Percentiles rank a stretch among this genome's conserved stretches.
Evolutionary conservation across 2,888 invertebrate species (phyloP).

Genomic region (Unio delphinus): DNA sequence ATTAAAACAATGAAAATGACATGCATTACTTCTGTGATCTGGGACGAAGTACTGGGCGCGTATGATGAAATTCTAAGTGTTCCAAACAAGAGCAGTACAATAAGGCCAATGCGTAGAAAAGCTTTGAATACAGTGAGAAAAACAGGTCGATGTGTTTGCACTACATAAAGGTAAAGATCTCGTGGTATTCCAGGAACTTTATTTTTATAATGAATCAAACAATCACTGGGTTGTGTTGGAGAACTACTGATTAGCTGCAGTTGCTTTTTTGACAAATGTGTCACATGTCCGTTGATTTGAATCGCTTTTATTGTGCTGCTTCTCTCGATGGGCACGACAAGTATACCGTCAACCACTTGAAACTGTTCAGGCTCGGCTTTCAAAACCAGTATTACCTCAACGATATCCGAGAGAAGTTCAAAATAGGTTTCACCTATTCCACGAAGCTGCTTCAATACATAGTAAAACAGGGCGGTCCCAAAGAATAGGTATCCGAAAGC

Average conservation of each 20-base stretch:
- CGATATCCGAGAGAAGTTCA: constrained; percentile 16
- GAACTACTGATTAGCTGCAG: no score
- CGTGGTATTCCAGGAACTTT: constrained; percentile 15
- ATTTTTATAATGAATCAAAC: constrained; percentile 5
- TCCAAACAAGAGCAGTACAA: constrained; percentile 3
- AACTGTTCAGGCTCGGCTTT: constrained; percentile 5
- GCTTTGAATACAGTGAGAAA: constrained; percentile 11
- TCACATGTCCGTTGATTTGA: no score
- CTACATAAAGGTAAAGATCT: constrained; percentile 10
- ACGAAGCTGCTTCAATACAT: constrained; percentile 10
- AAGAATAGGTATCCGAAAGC: constrained; percentile 28
- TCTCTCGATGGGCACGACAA: constrained; percentile 3
- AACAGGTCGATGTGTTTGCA: constrained; percentile 12
- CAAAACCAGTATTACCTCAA: constrained; percentile 8
- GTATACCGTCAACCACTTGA: constrained; percentile 3
- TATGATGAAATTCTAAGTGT: constrained; percentile 10
- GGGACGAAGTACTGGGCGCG: neutral
- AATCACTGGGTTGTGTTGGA: neutral
- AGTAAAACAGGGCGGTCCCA: constrained; percentile 12
- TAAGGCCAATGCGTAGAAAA: constrained; percentile 11
- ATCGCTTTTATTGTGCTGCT: no score
- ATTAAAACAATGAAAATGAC: constrained; percentile 21
- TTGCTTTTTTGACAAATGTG: no score
- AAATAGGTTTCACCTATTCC: constrained; percentile 12
- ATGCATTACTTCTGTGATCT: constrained; percentile 24